Base-by-base conservation (phyloP, 1,140 invertebrate genomes). In the Ostrea edulis region DNA sequence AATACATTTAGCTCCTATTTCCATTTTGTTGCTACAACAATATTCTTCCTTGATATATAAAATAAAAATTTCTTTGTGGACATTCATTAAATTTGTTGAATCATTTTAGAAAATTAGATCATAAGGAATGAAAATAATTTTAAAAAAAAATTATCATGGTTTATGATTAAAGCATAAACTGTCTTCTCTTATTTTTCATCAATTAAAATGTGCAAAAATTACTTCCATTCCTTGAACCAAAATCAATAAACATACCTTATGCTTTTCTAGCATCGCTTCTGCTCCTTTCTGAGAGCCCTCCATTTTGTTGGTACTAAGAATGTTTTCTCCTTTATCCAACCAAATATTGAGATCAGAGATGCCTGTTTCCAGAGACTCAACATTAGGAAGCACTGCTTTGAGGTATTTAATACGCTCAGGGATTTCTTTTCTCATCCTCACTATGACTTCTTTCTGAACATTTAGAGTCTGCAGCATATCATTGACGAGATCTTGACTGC, bases 401-500 rank as follows among this genome's bases (percentile, higher is more conserved):
- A 94, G 81, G 53, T 92, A 91, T 86, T 93, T 94, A 35, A 92
- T 90, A 71, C 88, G 91, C 44, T 94, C 94, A 25, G 94, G 93
- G 44, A 94, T 92, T 85, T 94, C 93, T 8, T 98, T 97, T 81
- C 97, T 96, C 8, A 98, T 96, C 92, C 96, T 96, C 0, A 98
- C 97, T 25, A 99, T 95, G 2, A 96, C 96, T 94, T 98, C 98
- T 91, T 95, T 95, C 71, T 98, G 97, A 92, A 97, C 97, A 93
- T 99, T 99, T 44, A 99, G 94, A 2, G 97, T 97, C 62, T 97
- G 96, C 97, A 99, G 97, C 96, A 98, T 98, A 82, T 96, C 96
- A 89, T 98, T 98, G 3, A 99, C 97, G 92, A 98, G 97, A 58
- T 98, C 97, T 29, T 97, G 96, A 0, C 97, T 97, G n/a, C 98